Evolutionary conservation across 2,888 invertebrate genomes (phyloP).

Genomic region (Andrena camellia): DNA sequence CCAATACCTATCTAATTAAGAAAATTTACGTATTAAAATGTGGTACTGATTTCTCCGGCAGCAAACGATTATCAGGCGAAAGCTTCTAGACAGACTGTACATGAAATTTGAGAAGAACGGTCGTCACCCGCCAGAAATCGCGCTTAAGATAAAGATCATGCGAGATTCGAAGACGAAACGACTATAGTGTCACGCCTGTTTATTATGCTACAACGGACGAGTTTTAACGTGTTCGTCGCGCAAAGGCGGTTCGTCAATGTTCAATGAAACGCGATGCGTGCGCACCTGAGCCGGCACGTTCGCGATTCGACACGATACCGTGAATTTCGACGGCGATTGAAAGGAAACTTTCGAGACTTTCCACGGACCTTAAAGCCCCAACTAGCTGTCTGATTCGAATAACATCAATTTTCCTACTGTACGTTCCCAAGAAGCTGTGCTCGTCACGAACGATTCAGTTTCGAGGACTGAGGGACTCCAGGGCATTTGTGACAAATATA

Average conservation of each 20-base stretch:
- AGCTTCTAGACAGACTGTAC: neutral
- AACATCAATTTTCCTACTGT: too few relatives aligned
- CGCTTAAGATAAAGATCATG: neutral
- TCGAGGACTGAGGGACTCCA: neutral
- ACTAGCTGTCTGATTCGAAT: too few relatives aligned
- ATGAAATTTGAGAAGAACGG: neutral
- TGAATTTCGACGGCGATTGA: neutral
- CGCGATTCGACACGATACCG: too few relatives aligned
- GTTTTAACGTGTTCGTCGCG: neutral
- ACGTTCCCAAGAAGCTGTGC: too few relatives aligned
- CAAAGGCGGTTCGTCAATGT: constrained; percentile 8
- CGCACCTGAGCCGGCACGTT: too few relatives aligned
- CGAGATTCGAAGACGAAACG: constrained; percentile 29
- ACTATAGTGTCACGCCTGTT: neutral
- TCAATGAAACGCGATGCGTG: neutral
- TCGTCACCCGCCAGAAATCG: neutral
- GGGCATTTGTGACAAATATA: neutral
- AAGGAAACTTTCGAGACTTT: neutral
- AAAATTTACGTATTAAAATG: neutral
- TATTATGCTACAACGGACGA: constrained; percentile 6
- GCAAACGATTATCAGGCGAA: too few relatives aligned
- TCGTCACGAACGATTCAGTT: neutral
- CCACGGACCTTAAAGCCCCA: too few relatives aligned
- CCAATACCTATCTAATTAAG: neutral
- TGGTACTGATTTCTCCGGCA: neutral